Conservation (phyloP, 2,888 invertebrate genomes). For the Ormia ochracea region DNA sequence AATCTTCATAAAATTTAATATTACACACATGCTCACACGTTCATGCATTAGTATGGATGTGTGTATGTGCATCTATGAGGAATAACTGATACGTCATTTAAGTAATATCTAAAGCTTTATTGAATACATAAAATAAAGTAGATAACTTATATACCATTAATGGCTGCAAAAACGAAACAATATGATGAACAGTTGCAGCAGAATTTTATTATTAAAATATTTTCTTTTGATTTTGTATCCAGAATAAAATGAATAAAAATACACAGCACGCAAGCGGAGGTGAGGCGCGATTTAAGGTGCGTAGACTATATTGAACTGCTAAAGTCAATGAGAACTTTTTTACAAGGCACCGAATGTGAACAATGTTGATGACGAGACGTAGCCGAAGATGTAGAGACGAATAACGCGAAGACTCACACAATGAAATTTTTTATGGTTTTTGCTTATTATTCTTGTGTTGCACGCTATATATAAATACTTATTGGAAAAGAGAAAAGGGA, state of each 20-base stretch:
- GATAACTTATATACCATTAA: slow-evolving; percentile 21
- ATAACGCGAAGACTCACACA: slow-evolving; percentile 59
- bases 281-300: slow-evolving; percentile 69
- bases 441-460: slow-evolving; percentile 47
- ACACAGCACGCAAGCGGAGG: slow-evolving; percentile 71
- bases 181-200: slow-evolving; percentile 18
- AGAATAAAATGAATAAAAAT: slow-evolving; percentile 45
- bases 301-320: slow-evolving; percentile 70
- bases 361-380: slow-evolving; percentile 61
- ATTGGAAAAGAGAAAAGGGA: slow-evolving; percentile 25
- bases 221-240: slow-evolving; percentile 29
- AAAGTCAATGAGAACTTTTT: slow-evolving; percentile 66
- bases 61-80: not conserved
- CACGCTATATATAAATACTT: slow-evolving; percentile 22
- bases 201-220: slow-evolving; percentile 66
- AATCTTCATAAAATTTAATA: not conserved
- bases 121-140: not conserved
- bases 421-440: slow-evolving; percentile 57
- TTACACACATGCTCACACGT: not conserved
- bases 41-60: not conserved
- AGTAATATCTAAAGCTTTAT: not conserved
- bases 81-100: slow-evolving; percentile 41
- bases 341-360: slow-evolving; percentile 58
- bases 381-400: slow-evolving; percentile 60
- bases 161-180: slow-evolving; percentile 16